phyloP scores from a whole-genome alignment of 2,888 invertebrate genomes.

The Gonocerus acuteangulatus region DNA sequence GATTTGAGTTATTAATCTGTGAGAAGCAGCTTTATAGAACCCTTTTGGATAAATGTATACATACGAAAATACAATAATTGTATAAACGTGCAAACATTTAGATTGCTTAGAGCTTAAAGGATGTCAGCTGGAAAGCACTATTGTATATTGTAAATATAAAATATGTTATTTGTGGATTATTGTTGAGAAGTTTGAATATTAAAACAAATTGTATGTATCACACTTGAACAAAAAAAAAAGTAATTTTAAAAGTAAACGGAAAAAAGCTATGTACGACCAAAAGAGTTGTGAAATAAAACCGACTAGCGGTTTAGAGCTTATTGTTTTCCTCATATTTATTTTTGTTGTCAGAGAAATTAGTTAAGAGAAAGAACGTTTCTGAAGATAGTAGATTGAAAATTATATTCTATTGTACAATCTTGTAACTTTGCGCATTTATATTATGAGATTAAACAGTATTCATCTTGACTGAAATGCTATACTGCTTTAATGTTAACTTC shows the following conservation, averaged over 20 bases:
- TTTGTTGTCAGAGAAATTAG: not conserved
- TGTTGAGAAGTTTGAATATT: constrained; percentile 12
- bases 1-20: too few species aligned
- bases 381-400: constrained; percentile 4
- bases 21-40: not conserved
- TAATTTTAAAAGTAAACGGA: constrained; percentile 1
- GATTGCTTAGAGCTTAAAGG: constrained; percentile 22
- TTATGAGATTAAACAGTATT: constrained; percentile 22
- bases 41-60: not conserved
- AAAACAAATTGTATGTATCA: constrained; percentile 3
- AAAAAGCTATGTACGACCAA: constrained; percentile 16
- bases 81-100: constrained; percentile 20
- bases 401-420: constrained; percentile 17
- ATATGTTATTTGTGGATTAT: constrained; percentile 15
- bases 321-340: constrained; percentile 12
- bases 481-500: constrained; percentile 16
- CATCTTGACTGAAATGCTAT: constrained; percentile 17
- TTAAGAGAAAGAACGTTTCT: not conserved
- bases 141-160: constrained; percentile 22
- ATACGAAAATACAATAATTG: constrained; percentile 10
- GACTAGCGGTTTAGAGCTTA: constrained; percentile 20
- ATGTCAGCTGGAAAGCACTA: constrained; percentile 21
- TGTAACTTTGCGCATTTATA: constrained; percentile 23
- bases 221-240: not conserved
- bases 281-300: constrained; percentile 20